Percentiles rank a stretch among this genome's conserved stretches.
These are phyloP conservation scores for Cheiracanthium punctorium DNA, from an alignment of 2,888 invertebrate species.

Conservation along the genomic window DNA sequence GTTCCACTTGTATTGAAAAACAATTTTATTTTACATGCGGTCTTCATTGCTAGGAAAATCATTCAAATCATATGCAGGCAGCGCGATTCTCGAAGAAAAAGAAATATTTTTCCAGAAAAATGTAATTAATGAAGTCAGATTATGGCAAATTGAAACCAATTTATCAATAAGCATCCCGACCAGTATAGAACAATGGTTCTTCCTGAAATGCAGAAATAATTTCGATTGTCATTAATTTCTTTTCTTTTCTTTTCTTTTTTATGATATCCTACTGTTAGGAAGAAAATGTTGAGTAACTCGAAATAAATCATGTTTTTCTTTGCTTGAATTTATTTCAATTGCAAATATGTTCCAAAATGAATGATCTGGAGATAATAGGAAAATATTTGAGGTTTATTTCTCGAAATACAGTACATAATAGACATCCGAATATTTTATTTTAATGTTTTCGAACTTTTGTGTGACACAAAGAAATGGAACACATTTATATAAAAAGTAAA, in stretches of 20 bases:
- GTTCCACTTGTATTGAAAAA: slow-evolving; percentile 15
- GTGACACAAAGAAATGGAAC: not conserved
- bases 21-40: not conserved
- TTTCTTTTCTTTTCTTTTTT: not conserved
- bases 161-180: slow-evolving; percentile 47
- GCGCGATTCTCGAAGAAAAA: not conserved
- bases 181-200: slow-evolving; percentile 5
- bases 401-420: not conserved
- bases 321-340: not conserved
- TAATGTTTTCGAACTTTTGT: not conserved
- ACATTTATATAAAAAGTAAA: too few relatives aligned
- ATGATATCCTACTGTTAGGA: not conserved
- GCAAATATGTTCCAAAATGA: slow-evolving; percentile 3
- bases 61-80: not conserved
- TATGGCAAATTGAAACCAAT: slow-evolving; percentile 42
- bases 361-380: not conserved
- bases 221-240: not conserved
- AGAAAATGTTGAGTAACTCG: not conserved
- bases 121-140: slow-evolving; percentile 50
- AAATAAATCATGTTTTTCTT: not conserved
- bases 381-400: not conserved
- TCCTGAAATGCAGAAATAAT: slow-evolving; percentile 17
- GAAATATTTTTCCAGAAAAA: slow-evolving; percentile 14
- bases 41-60: not conserved
- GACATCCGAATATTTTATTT: not conserved